phyloP scores from a whole-genome alignment of 2,888 invertebrate species.

The Xylota segnis region DNA sequence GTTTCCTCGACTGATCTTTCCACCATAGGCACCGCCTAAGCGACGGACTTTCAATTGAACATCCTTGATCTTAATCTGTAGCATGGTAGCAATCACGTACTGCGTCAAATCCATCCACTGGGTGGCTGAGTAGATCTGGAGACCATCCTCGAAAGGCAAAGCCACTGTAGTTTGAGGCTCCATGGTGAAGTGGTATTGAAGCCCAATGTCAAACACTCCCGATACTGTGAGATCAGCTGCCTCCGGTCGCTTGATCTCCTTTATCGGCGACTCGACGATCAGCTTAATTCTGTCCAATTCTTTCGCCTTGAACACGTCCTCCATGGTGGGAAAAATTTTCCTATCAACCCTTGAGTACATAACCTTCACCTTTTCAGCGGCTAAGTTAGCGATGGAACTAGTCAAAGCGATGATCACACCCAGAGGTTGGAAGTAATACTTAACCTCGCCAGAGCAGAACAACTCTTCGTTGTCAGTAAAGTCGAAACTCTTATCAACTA shows the following conservation, averaged over 20 bases:
- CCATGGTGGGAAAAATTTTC: slow-evolving; percentile 74
- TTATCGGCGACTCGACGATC: slow-evolving; percentile 78
- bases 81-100: slow-evolving; percentile 85
- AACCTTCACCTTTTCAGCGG: slow-evolving; percentile 86
- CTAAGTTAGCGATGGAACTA: slow-evolving; percentile 86
- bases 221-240: slow-evolving; percentile 78
- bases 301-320: slow-evolving; percentile 62
- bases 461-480: slow-evolving; percentile 83
- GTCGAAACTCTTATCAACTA: slow-evolving; percentile 79
- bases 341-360: slow-evolving; percentile 46
- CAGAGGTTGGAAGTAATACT: slow-evolving; percentile 90
- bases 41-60: slow-evolving; percentile 90
- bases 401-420: slow-evolving; percentile 90
- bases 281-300: slow-evolving; percentile 78
- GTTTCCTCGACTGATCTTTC: slow-evolving; percentile 88
- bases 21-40: slow-evolving; percentile 93
- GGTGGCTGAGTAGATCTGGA: slow-evolving; percentile 88
- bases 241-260: slow-evolving; percentile 76
- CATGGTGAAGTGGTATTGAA: slow-evolving; percentile 91
- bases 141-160: slow-evolving; percentile 89
- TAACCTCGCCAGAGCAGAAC: slow-evolving; percentile 79
- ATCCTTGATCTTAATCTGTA: slow-evolving; percentile 87
- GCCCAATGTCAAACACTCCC: slow-evolving; percentile 86
- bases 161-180: slow-evolving; percentile 89
- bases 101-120: slow-evolving; percentile 88